Base-by-base conservation (phyloP, 2,113 vertebrate genomes). In the Gnathonemus echidnorhynchus region DNA sequence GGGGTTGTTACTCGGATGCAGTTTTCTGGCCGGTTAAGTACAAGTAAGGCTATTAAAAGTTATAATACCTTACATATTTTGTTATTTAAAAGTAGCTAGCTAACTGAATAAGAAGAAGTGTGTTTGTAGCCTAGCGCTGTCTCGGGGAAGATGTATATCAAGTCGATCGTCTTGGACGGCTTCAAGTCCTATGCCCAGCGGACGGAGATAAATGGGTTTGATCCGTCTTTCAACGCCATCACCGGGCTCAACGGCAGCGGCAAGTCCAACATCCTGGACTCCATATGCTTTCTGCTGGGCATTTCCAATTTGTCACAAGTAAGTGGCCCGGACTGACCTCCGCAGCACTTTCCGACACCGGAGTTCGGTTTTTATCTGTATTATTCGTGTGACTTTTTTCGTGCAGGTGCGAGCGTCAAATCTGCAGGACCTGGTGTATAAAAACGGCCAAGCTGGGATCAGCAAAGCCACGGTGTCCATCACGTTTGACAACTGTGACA, bases 241-340 rank as follows among this genome's bases (percentile, higher is more conserved):
- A 99, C 98, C 1, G 98, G 98, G 24, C 95, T 99, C 80, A 99
- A 99, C 92, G 98, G 98, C 91, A 99, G 98, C 89, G 98, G 98
- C 7, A 99, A 99, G 90, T 99, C 98, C 62, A 99, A 99, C 87
- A 97, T 99, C 89, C 89, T 99, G 92, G 98, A 99, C 90, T 97
- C 98, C 0, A 97, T 99, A 92, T 99, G 98, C 92, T 99, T 99
- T 89, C 94, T 99, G 35, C 90, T 99, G 91, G 98, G 98, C 10
- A 99, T 99, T 84, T 92, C 86, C 56, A 99, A 97, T 89, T 92
- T 99, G 42, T 93, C 96, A 42, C 98, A 99, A 95, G 98, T 99
- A 95, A 95, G 93, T 92, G 35, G 1, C 86, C 45, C 27, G 27
- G 66, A 74, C 27, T 3, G 31, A 35, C 66, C 27, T 1, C 52